These are phyloP conservation scores for Meriones psammophilus DNA, from an alignment of 2,797 vertebrate genomes.

Conservation along the genomic window DNA sequence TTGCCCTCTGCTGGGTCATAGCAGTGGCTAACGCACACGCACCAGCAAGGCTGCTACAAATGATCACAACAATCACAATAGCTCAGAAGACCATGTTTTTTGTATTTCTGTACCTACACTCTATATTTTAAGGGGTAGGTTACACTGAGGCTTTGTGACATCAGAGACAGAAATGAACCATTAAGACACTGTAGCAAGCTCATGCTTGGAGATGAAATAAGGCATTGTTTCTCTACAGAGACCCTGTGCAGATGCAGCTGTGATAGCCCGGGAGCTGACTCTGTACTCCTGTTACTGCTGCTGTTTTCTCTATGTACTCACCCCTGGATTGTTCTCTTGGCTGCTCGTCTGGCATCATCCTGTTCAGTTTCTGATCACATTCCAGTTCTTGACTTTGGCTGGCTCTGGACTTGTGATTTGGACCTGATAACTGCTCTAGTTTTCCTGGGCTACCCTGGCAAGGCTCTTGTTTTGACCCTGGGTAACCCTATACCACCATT, in stretches of 20 bases:
- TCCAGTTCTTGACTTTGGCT: slow-evolving; percentile 58
- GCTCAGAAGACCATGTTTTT: not conserved
- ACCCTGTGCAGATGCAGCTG: not conserved
- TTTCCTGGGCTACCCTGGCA: slow-evolving; percentile 47
- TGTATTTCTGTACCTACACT: not conserved
- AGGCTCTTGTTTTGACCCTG: not conserved
- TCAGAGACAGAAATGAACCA: slow-evolving; percentile 43
- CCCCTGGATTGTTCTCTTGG: slow-evolving; percentile 19
- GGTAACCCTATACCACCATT: not conserved
- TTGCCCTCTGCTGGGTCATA: not conserved
- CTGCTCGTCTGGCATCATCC: slow-evolving; percentile 17
- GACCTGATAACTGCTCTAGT: slow-evolving; percentile 14
- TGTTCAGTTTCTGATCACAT: slow-evolving; percentile 14
- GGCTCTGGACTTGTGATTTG: slow-evolving; percentile 13
- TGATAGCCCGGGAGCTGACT: not conserved
- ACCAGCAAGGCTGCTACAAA: not conserved
- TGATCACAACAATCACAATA: not conserved
- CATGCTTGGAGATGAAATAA: not conserved
- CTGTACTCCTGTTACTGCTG: not conserved
- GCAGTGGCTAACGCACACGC: not conserved
- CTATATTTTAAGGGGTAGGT: slow-evolving; percentile 9
- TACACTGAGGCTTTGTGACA: not conserved
- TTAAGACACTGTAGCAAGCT: slow-evolving; percentile 21
- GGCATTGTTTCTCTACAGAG: not conserved
- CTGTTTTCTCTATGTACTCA: slow-evolving; percentile 31